These are phyloP conservation scores for Oryzias javanicus DNA, from an alignment of 2,113 vertebrate species.

Conservation along the genomic window DNA sequence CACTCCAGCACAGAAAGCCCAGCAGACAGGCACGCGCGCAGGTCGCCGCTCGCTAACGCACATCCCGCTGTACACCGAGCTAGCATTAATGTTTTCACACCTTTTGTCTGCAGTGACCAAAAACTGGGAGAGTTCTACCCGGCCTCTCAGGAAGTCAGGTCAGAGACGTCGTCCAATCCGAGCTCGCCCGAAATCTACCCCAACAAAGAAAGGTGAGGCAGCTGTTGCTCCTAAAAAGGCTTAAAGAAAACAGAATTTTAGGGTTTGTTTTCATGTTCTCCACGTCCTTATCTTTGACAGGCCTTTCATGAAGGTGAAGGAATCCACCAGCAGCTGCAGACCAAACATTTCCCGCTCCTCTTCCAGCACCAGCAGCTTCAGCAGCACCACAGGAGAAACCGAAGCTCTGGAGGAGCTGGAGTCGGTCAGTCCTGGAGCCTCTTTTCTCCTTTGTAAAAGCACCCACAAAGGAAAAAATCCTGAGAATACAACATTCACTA, in stretches of 20 bases:
- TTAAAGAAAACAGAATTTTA: background rate
- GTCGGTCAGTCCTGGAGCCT: constrained; percentile 69
- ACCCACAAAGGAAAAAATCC: too few relatives aligned
- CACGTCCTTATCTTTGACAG: constrained; percentile 56
- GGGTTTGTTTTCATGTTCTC: background rate
- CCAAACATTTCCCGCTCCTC: constrained; percentile 94
- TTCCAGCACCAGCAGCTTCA: constrained; percentile 97
- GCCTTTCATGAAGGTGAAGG: constrained; percentile 88
- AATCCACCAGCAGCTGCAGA: constrained; percentile 78
- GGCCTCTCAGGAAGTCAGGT: constrained; percentile 87
- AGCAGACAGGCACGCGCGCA: constrained; percentile 79
- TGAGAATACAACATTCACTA: too few relatives aligned
- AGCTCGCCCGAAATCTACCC: constrained; percentile 96
- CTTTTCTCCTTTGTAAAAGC: background rate
- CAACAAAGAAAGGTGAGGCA: constrained; percentile 90
- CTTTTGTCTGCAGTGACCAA: constrained; percentile 75
- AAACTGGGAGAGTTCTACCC: constrained; percentile 83
- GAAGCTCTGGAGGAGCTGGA: constrained; percentile 92
- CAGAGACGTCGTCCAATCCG: constrained; percentile 92
- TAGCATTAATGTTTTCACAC: background rate
- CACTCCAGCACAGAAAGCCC: constrained; percentile 88
- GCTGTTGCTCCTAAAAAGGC: background rate
- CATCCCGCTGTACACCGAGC: background rate
- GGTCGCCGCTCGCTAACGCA: constrained; percentile 64
- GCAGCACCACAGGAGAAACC: constrained; percentile 91